Evolutionary conservation across 1,140 invertebrate genomes (phyloP).

Genomic region (Drosophila lowei): DNA sequence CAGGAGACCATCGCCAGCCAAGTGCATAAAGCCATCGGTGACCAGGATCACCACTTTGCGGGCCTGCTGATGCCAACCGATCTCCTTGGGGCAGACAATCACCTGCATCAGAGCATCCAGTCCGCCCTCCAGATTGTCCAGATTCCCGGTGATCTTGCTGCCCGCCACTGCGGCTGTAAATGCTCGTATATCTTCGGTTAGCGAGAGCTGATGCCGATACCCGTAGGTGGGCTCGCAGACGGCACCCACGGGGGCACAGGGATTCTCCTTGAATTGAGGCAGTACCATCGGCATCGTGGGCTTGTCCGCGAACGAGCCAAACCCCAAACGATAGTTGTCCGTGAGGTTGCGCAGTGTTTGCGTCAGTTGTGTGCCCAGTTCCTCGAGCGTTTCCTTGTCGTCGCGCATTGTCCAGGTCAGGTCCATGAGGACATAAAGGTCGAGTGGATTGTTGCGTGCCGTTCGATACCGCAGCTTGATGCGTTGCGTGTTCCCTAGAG

Average conservation of each 20-base stretch:
- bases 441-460: slow-evolving; percentile 93
- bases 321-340: slow-evolving; percentile 91
- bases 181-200: slow-evolving; percentile 85
- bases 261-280: slow-evolving; percentile 83
- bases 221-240: slow-evolving; percentile 87
- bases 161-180: slow-evolving; percentile 86
- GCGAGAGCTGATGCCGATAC: slow-evolving; percentile 87
- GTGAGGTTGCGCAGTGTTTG: slow-evolving; percentile 89
- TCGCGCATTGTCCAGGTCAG: slow-evolving; percentile 94
- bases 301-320: slow-evolving; percentile 94
- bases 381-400: slow-evolving; percentile 91
- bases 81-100: slow-evolving; percentile 90
- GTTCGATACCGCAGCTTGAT: slow-evolving; percentile 85
- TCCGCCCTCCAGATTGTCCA: slow-evolving; percentile 98
- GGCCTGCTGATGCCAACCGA: slow-evolving; percentile 86
- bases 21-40: slow-evolving; percentile 87
- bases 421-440: slow-evolving; percentile 96
- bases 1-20: slow-evolving; percentile 86
- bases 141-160: slow-evolving; percentile 94
- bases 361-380: slow-evolving; percentile 88
- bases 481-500: slow-evolving; percentile 84
- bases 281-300: slow-evolving; percentile 90
- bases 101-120: slow-evolving; percentile 99
- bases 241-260: slow-evolving; percentile 84
- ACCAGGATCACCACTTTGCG: slow-evolving; percentile 86